These are phyloP conservation scores for Seira ritae DNA, from an alignment of 2,888 invertebrate genomes.

Conservation along the genomic window DNA sequence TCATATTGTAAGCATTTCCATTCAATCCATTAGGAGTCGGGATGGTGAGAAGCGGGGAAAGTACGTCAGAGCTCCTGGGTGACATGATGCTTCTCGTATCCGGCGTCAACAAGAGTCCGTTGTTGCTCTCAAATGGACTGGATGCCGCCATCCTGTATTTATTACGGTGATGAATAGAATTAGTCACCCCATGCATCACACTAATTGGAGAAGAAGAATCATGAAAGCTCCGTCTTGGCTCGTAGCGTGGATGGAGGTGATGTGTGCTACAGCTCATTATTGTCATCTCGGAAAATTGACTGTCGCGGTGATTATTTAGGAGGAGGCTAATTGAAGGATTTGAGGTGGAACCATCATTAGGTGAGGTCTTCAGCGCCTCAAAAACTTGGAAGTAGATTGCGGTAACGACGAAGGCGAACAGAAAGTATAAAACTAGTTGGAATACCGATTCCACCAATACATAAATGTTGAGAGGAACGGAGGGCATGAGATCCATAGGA, in stretches of 20 bases:
- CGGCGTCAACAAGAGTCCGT: conserved; percentile 14
- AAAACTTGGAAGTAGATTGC: conserved; percentile 8
- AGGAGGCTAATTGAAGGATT: conserved; percentile 43
- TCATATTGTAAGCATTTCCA: conserved; percentile 16
- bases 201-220: conserved; percentile 44
- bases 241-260: conserved; percentile 11
- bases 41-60: conserved; percentile 48
- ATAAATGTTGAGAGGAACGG: neutral
- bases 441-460: neutral
- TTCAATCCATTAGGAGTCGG: conserved; percentile 38
- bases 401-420: conserved; percentile 12
- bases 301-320: conserved; percentile 5
- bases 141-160: conserved; percentile 29
- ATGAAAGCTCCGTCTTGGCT: conserved; percentile 30
- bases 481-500: conserved; percentile 5
- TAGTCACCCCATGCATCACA: conserved; percentile 33
- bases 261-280: conserved; percentile 6
- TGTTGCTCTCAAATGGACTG: conserved; percentile 22
- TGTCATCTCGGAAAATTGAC: conserved; percentile 13
- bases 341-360: neutral
- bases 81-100: conserved; percentile 36
- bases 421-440: conserved; percentile 27
- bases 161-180: conserved; percentile 10
- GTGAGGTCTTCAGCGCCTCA: neutral
- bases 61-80: conserved; percentile 47